These are phyloP conservation scores for Dromiciops gliroides DNA, from an alignment of 2,113 vertebrate genomes.

Conservation along the genomic window DNA sequence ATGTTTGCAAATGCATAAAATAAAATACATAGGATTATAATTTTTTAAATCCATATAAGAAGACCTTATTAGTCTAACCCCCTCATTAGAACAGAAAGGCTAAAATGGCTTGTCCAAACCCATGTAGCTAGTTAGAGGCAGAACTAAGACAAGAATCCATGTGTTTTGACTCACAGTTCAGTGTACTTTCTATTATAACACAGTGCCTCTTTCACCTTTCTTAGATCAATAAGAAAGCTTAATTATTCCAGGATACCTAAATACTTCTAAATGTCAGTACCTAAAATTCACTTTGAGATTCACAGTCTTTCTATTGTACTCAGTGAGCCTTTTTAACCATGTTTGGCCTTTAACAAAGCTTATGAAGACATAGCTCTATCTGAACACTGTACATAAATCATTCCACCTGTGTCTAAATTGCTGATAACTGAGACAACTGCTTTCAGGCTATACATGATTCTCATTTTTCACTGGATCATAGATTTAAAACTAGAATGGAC, in stretches of 20 bases:
- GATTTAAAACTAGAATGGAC: background rate
- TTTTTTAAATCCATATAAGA: background rate
- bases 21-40: background rate
- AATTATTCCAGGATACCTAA: background rate
- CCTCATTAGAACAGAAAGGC: background rate
- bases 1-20: background rate
- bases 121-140: background rate
- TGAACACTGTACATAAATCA: background rate
- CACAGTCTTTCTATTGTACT: background rate
- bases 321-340: background rate
- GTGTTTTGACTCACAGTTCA: background rate
- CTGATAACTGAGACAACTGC: background rate
- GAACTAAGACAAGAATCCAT: background rate
- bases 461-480: background rate
- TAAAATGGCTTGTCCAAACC: background rate
- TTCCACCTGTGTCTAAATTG: background rate
- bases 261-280: conserved; percentile 13
- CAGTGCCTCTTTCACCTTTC: background rate
- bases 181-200: background rate
- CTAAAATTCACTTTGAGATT: conserved; percentile 32
- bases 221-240: background rate
- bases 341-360: background rate
- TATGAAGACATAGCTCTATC: background rate
- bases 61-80: background rate
- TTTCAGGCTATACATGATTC: background rate